phyloP scores from a whole-genome alignment of 1,140 invertebrate genomes.

The Patella vulgata region DNA sequence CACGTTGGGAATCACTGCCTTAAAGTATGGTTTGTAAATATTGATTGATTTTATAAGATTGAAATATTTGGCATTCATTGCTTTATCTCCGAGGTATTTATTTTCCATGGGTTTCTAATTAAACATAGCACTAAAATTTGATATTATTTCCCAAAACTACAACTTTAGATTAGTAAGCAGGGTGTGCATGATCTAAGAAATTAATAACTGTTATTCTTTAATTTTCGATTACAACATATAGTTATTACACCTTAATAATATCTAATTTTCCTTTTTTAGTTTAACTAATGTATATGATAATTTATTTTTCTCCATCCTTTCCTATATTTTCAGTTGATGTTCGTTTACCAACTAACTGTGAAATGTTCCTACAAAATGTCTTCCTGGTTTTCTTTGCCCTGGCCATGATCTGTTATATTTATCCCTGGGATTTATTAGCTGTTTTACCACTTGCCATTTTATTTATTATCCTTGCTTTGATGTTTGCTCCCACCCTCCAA shows the following conservation, averaged over 20 bases:
- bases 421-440: conserved; percentile 74
- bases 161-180: too few relatives aligned
- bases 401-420: conserved; percentile 72
- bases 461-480: conserved; percentile 71
- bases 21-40: too few relatives aligned
- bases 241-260: background rate
- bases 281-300: background rate
- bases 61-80: background rate
- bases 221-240: background rate
- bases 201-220: too few relatives aligned
- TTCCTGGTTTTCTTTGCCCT: conserved; percentile 68
- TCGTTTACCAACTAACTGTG: conserved; percentile 69
- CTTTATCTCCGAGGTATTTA: background rate
- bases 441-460: conserved; percentile 69
- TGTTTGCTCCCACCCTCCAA: conserved; percentile 68
- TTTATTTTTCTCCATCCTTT: background rate
- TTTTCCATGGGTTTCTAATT: conserved; percentile 1
- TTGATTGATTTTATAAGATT: background rate
- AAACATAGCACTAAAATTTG: too few relatives aligned
- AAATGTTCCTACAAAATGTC: conserved; percentile 72
- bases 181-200: too few relatives aligned
- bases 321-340: conserved; percentile 69
- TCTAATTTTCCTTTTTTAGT: background rate
- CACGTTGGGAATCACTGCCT: too few relatives aligned
- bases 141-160: too few relatives aligned